Evolutionary conservation across 1,140 invertebrate genomes (phyloP).

Genomic region (Pseudomyrmex flavicornis): DNA sequence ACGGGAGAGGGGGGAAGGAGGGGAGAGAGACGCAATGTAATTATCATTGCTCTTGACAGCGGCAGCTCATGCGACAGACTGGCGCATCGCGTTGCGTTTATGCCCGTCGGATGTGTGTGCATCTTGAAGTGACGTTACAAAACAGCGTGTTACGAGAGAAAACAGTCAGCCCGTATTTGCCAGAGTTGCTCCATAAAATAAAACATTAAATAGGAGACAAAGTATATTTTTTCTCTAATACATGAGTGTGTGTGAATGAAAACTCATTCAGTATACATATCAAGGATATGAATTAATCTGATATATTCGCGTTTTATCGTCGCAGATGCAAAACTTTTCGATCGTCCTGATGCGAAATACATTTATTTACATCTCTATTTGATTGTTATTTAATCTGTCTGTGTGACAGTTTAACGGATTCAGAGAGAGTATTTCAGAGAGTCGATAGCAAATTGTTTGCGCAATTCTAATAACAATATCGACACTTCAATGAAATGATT

Average conservation of each 20-base stretch:
- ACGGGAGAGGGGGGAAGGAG: background rate
- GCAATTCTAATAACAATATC: no score
- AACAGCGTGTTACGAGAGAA: constrained; percentile 41
- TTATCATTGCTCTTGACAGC: constrained; percentile 57
- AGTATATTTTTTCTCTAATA: background rate
- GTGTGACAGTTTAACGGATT: no score
- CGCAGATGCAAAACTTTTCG: background rate
- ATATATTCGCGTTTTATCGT: background rate
- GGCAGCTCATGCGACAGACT: constrained; percentile 48
- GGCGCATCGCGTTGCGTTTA: constrained; percentile 23
- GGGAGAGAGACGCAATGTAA: constrained; percentile 25
- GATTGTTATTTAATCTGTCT: no score
- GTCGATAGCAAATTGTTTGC: no score
- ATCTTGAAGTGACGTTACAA: constrained; percentile 40
- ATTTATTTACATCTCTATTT: no score
- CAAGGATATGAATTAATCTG: background rate
- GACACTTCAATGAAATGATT: no score
- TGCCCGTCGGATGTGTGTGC: constrained; percentile 15
- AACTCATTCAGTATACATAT: no score
- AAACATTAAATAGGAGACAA: constrained; percentile 25
- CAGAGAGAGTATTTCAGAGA: no score
- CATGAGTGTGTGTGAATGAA: background rate
- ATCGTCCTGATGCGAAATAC: no score
- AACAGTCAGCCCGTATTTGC: constrained; percentile 28
- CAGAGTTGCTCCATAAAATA: background rate